Base-by-base conservation (phyloP, 2,113 vertebrate genomes). In the Trematocara nigrifrons region DNA sequence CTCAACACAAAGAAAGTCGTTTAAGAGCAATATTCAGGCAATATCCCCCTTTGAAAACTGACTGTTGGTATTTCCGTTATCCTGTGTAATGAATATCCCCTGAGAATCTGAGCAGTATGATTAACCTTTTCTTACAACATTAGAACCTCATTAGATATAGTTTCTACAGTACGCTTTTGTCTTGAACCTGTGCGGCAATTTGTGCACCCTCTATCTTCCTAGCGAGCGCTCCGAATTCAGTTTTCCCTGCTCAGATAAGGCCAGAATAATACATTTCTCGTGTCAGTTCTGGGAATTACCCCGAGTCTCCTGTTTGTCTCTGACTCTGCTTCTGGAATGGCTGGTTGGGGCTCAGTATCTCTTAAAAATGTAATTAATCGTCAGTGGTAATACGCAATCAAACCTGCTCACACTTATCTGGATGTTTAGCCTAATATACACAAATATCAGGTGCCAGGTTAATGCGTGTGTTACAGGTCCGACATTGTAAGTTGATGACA, bases 261-360 rank as follows among this genome's bases (percentile, higher is more conserved):
- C 13, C 54, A 2, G 86, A 85, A 89, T 89, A 89, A 91, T 92
- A 81, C 3, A 20, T 93, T 91, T 91, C 59, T 86, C 54, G 64
- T 93, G 90, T 93, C 92, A 91, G 85, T 85, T 88, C 81, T 77
- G 87, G 88, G 79, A 93, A 94, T 93, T 89, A 89, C 87, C 76
- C 61, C 10, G 22, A 56, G 78, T 79, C 57, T 80, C 77, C 80
- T 66, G 22, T 92, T 90, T 59, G 77, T 92, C 90, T 89, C 85
- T 69, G 77, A 61, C 89, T 89, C 49, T 66, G 56, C 26, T 31
- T 82, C 80, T 52, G 71, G 87, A 84, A 92, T 89, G 79, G 82
- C 57, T 71, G 78, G 80, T 89, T 26, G 71, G n/a, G 7, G 56
- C 54, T 83, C 80, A 40, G 76, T 85, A 86, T 93, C 83, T 85